Conservation (phyloP, 2,888 invertebrate genomes). For the Tipula helvola region DNA sequence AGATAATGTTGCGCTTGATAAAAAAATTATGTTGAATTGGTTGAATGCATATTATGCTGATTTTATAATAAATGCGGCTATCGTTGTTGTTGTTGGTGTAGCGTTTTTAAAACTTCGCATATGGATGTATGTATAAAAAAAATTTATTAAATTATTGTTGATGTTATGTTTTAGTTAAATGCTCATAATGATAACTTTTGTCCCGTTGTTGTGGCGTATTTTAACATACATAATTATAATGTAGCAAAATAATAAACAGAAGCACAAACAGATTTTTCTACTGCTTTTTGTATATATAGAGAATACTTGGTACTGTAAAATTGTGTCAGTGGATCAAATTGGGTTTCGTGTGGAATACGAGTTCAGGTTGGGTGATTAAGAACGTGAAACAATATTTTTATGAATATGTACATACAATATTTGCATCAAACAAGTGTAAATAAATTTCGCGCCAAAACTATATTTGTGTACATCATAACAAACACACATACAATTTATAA, state of each 20-base stretch:
- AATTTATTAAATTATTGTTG: neutral
- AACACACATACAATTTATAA: neutral
- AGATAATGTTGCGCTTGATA: constrained; percentile 4
- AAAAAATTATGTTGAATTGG: neutral
- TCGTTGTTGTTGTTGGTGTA: neutral
- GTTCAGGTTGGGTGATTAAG: neutral
- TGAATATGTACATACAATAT: too few relatives aligned
- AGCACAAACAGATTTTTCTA: neutral
- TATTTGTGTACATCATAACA: neutral
- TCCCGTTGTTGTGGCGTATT: neutral
- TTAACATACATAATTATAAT: neutral
- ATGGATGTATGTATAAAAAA: too few relatives aligned
- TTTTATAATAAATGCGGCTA: neutral
- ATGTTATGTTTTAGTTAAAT: neutral
- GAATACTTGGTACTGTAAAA: neutral
- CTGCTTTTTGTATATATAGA: neutral
- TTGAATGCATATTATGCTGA: neutral
- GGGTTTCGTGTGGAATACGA: neutral
- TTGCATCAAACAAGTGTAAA: neutral
- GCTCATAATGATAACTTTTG: neutral
- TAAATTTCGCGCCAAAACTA: neutral
- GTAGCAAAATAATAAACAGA: neutral
- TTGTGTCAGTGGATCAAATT: neutral
- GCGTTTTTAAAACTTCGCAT: neutral
- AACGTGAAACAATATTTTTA: neutral